These are phyloP conservation scores for Agonopterix subpropinquella DNA, from an alignment of 2,888 invertebrate genomes.

Conservation along the genomic window DNA sequence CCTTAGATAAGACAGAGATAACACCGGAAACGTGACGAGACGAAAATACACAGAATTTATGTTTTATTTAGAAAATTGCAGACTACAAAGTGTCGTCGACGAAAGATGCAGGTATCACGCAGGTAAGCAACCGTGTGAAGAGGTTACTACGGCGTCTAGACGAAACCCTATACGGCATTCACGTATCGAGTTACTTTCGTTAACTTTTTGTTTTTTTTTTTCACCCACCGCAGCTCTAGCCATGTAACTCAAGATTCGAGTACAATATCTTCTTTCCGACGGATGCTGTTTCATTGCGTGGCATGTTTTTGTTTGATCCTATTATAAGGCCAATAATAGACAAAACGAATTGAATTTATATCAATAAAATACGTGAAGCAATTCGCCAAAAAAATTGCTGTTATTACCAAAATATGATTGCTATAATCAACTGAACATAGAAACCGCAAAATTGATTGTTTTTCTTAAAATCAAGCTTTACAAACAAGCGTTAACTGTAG, in stretches of 20 bases:
- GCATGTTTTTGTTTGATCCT: conserved; percentile 5
- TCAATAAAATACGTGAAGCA: not conserved
- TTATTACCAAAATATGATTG: conserved; percentile 21
- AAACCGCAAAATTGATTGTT: too few relatives aligned
- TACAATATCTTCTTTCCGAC: conserved; percentile 49
- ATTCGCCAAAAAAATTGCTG: conserved; percentile 13
- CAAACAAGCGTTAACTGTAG: not conserved
- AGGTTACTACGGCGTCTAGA: conserved; percentile 49
- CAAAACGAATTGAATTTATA: not conserved
- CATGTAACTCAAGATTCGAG: conserved; percentile 48
- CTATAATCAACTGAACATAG: conserved; percentile 9
- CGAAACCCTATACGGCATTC: conserved; percentile 53
- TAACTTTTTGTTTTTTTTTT: conserved; percentile 41
- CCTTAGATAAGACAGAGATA: conserved; percentile 49
- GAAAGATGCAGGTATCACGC: conserved; percentile 2
- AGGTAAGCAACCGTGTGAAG: conserved; percentile 29
- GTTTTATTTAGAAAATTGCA: conserved; percentile 12
- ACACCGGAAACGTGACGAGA: conserved; percentile 34
- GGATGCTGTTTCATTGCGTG: conserved; percentile 33
- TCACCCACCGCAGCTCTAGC: conserved; percentile 52
- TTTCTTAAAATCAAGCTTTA: too few relatives aligned
- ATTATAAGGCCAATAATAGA: not conserved
- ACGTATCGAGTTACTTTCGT: conserved; percentile 46
- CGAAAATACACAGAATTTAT: conserved; percentile 4
- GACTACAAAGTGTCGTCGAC: not conserved